Percentiles rank a stretch among this genome's conserved stretches.
Conservation (phyloP, 2,113 vertebrate species). For the Speoplatyrhinus poulsoni region DNA sequence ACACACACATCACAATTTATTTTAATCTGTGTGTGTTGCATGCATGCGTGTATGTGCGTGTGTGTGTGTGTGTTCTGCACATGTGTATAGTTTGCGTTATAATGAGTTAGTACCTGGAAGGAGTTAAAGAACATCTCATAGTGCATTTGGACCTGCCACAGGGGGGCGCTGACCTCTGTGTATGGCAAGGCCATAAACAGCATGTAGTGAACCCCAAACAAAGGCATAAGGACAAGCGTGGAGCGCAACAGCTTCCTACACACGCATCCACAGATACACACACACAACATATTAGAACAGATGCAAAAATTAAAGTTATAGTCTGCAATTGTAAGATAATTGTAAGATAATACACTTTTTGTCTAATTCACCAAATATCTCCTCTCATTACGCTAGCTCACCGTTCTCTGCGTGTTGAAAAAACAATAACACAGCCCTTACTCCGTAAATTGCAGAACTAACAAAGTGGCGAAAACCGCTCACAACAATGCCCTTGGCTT, state of each 20-base stretch:
- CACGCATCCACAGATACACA: neutral
- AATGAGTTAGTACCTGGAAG: slow-evolving; percentile 72
- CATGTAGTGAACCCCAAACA: slow-evolving; percentile 86
- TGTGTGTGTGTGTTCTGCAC: slow-evolving; percentile 11
- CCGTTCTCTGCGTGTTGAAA: too few relatives aligned
- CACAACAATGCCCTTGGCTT: too few relatives aligned
- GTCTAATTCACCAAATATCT: too few relatives aligned
- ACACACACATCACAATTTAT: neutral
- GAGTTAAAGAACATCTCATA: slow-evolving; percentile 88
- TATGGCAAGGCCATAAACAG: slow-evolving; percentile 85
- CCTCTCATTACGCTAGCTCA: too few relatives aligned
- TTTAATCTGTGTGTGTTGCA: neutral
- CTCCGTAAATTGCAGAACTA: too few relatives aligned
- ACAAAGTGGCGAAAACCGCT: too few relatives aligned
- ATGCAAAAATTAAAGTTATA: too few relatives aligned
- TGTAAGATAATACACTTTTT: neutral
- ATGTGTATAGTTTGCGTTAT: neutral
- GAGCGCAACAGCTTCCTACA: slow-evolving; percentile 83
- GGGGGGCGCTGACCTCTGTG: slow-evolving; percentile 77
- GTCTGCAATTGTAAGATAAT: too few relatives aligned
- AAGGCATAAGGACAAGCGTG: slow-evolving; percentile 82
- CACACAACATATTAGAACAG: neutral
- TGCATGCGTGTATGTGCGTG: neutral
- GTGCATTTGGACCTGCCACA: slow-evolving; percentile 88
- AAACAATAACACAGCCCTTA: too few relatives aligned